Conservation (phyloP, 2,797 vertebrate genomes). For the Lepidocolaptes lacrymiger region DNA sequence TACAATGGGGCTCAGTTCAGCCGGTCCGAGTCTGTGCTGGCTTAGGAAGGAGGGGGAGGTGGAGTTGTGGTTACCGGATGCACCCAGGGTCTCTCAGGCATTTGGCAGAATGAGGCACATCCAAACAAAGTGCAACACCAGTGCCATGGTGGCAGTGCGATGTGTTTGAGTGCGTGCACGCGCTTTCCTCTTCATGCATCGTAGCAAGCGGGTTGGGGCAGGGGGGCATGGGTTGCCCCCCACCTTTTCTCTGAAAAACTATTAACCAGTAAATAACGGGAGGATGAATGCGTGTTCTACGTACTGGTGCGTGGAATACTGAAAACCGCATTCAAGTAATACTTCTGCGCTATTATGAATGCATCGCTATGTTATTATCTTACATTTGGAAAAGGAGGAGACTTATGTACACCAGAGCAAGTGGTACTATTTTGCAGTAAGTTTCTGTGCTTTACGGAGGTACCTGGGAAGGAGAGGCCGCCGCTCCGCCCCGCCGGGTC, state of each 20-base stretch:
- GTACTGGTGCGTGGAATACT: conserved; percentile 61
- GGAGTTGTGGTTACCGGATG: conserved; percentile 73
- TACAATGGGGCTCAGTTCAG: conserved; percentile 82
- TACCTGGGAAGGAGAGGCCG: conserved; percentile 51
- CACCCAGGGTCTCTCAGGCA: conserved; percentile 72
- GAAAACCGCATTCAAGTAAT: conserved; percentile 68
- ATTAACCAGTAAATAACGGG: conserved; percentile 31
- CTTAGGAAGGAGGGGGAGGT: conserved; percentile 78
- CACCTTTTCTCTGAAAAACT: conserved; percentile 41
- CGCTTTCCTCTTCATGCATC: conserved; percentile 78
- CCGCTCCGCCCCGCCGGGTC: background rate
- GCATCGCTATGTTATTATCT: conserved; percentile 42
- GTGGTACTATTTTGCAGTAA: conserved; percentile 19
- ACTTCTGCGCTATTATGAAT: conserved; percentile 48
- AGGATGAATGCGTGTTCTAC: conserved; percentile 39
- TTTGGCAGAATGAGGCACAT: conserved; percentile 73
- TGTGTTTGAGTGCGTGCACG: conserved; percentile 71
- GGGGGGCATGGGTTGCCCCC: background rate
- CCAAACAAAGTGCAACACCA: conserved; percentile 66
- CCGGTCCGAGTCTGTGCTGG: conserved; percentile 82
- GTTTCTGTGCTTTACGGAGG: conserved; percentile 74
- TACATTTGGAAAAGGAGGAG: conserved; percentile 28
- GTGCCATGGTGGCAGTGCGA: conserved; percentile 57
- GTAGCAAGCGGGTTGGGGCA: conserved; percentile 62
- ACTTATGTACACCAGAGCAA: conserved; percentile 61